These are phyloP conservation scores for Otus sunia DNA, from an alignment of 2,113 vertebrate genomes.

Conservation along the genomic window DNA sequence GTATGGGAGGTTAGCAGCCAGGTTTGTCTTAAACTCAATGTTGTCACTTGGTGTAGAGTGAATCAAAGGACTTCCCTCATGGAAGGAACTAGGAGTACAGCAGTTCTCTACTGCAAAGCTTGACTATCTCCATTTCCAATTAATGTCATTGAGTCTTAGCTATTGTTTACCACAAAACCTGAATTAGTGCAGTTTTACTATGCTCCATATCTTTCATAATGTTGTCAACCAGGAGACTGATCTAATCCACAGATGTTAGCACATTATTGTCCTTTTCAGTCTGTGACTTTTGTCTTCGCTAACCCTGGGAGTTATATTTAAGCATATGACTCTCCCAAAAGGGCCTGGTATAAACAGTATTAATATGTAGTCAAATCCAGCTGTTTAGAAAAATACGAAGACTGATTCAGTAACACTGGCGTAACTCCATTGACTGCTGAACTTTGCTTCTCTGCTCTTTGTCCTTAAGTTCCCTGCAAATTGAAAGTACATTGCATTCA, in stretches of 20 bases:
- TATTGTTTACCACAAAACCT: background rate
- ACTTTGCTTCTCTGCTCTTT: background rate
- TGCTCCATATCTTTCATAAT: background rate
- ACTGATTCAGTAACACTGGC: background rate
- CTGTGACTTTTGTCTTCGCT: background rate
- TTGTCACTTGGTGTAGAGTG: background rate
- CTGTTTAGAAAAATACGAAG: background rate
- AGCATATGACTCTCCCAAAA: background rate
- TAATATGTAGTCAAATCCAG: background rate
- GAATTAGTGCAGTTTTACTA: background rate
- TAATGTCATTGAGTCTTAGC: background rate
- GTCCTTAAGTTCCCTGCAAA: background rate
- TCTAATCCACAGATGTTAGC: background rate
- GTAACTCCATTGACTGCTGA: background rate
- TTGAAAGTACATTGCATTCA: background rate
- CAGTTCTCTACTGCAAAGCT: background rate
- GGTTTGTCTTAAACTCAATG: background rate
- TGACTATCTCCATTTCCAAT: background rate
- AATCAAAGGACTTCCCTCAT: background rate
- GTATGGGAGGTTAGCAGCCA: background rate
- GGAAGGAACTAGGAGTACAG: background rate
- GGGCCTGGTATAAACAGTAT: background rate
- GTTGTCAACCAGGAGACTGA: background rate
- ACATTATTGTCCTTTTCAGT: background rate
- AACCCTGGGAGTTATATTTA: background rate